Evolutionary conservation across 2,797 vertebrate species (phyloP), one percentile per base, ranked within the genome.

Genomic region (Anomalospiza imberbis): DNA sequence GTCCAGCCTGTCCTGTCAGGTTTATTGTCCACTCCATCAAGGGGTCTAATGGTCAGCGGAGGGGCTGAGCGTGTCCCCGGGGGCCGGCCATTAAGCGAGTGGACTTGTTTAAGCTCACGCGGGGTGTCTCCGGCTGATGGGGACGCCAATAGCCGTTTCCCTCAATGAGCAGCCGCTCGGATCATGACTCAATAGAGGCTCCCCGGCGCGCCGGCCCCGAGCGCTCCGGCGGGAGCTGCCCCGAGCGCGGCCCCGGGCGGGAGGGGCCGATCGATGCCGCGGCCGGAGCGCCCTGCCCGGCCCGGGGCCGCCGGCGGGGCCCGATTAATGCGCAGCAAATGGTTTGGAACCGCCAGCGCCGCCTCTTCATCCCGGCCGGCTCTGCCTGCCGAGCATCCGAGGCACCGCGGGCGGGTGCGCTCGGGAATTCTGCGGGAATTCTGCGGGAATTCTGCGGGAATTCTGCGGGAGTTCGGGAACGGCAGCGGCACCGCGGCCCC

Each of bases 91-190:
- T 98, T 97, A 98, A 97, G 95, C 89, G 97, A 97, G 97, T 60
- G 96, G 97, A 96, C 97, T 98, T 98, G 98, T 98, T 98, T 97
- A 98, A 98, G 98, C 92, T 95, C 95, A 91, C 95, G 74, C 97
- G 53, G 97, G 97, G 97, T 97, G 97, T 97, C 97, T 93, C 29
- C 32, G 94, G 96, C 97, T 97, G 98, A 98, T 97, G 96, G 95
- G 97, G 97, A 97, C 97, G 97, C 98, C 97, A 97, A 98, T 97
- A 97, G 89, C 97, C 96, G 97, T 97, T 97, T 98, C 97, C 97
- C 97, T 97, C 97, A 96, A 97, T 97, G 98, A 98, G 97, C 97
- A 95, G 96, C 96, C 96, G 83, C 92, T 96, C 91, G 96, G 95
- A 95, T 98, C 98, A 97, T 75, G 97, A 95, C 98, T 98, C 97